Conservation (phyloP, 2,797 vertebrate species). For the Sparidentex hasta region DNA sequence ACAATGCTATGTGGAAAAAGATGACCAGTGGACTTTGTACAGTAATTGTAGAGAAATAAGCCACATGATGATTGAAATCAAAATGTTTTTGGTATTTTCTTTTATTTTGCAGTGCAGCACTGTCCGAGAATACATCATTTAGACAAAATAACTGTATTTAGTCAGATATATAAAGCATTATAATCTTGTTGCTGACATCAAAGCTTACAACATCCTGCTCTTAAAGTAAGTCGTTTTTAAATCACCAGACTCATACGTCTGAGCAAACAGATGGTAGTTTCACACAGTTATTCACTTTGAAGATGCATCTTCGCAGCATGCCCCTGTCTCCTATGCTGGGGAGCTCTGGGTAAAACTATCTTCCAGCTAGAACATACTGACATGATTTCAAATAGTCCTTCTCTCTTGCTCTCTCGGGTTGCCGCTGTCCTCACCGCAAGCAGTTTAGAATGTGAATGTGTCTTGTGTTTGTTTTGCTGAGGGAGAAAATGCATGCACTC, state of each 20-base stretch:
- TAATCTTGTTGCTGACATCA: slow-evolving; percentile 54
- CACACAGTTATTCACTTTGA: slow-evolving; percentile 75
- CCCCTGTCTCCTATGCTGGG: slow-evolving; percentile 32
- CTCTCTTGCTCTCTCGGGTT: slow-evolving; percentile 41
- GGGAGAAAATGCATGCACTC: slow-evolving; percentile 72
- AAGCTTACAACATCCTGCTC: slow-evolving; percentile 47
- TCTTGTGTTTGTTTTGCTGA: slow-evolving; percentile 79
- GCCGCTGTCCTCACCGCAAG: slow-evolving; percentile 52
- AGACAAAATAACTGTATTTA: slow-evolving; percentile 33
- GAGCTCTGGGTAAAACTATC: slow-evolving; percentile 61
- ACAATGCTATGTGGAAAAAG: slow-evolving; percentile 4
- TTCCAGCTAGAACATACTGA: slow-evolving; percentile 67
- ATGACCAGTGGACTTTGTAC: background rate
- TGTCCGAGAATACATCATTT: slow-evolving; percentile 23
- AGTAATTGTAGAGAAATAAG: slow-evolving; percentile 19
- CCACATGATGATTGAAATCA: slow-evolving; percentile 2
- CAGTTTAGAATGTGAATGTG: slow-evolving; percentile 71
- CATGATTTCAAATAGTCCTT: slow-evolving; percentile 66
- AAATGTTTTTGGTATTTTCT: background rate
- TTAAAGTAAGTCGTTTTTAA: slow-evolving; percentile 52
- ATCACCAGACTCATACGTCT: slow-evolving; percentile 39
- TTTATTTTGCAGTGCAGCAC: slow-evolving; percentile 13
- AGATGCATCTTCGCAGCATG: slow-evolving; percentile 49
- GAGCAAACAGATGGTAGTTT: slow-evolving; percentile 68
- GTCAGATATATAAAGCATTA: slow-evolving; percentile 38